These are phyloP conservation scores for Caerostris extrusa DNA, from an alignment of 1,140 invertebrate genomes.

Conservation along the genomic window DNA sequence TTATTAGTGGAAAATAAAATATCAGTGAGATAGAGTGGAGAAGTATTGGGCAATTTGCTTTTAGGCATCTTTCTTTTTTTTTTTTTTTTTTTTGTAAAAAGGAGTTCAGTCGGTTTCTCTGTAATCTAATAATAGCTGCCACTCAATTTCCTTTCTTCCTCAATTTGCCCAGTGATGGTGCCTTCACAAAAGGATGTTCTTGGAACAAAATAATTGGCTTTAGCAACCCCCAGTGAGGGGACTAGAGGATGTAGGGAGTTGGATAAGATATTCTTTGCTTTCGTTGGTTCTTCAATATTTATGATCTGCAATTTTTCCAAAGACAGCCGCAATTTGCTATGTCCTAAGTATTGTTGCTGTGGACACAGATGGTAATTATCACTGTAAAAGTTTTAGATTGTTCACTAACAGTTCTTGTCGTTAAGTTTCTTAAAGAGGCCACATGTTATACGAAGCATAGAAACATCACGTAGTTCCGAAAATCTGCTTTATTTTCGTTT, in stretches of 20 bases:
- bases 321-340: too few species aligned
- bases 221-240: not conserved
- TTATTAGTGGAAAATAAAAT: not conserved
- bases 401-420: too few species aligned
- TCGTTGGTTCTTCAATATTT: not conserved
- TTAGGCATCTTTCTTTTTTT: not conserved
- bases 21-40: not conserved
- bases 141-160: not conserved
- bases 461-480: too few species aligned
- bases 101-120: not conserved
- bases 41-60: not conserved
- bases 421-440: too few species aligned
- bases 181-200: not conserved
- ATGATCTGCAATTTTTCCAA: not conserved
- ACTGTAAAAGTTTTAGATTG: too few species aligned
- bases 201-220: not conserved
- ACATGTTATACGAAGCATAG: too few species aligned
- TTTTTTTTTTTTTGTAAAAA: not conserved
- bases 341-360: too few species aligned
- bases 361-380: too few species aligned
- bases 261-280: not conserved
- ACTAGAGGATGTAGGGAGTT: not conserved
- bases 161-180: not conserved
- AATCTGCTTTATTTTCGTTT: too few species aligned
- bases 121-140: not conserved